phyloP scores from a whole-genome alignment of 2,888 invertebrate species.

The Brachycybe producta region DNA sequence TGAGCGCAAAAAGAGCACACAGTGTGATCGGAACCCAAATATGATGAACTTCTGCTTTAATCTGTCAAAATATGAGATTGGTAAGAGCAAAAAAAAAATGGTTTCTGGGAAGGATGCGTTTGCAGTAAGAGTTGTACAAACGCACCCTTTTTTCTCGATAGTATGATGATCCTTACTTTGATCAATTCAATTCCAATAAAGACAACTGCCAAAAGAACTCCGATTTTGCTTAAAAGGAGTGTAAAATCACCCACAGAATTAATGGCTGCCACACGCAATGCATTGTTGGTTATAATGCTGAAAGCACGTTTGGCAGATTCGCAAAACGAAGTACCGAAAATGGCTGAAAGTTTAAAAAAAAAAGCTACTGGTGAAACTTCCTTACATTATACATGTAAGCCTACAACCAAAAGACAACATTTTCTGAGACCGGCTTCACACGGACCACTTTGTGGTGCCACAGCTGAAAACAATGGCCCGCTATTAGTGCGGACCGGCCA shows the following conservation, averaged over 20 bases:
- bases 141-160: background rate
- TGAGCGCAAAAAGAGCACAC: constrained; percentile 50
- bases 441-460: no score
- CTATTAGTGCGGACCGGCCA: no score
- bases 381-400: background rate
- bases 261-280: constrained; percentile 51
- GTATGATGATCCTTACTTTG: constrained; percentile 36
- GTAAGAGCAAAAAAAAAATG: background rate
- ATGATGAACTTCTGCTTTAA: constrained; percentile 44
- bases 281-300: constrained; percentile 46
- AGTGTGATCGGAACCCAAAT: constrained; percentile 49
- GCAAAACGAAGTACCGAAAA: constrained; percentile 52
- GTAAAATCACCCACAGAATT: constrained; percentile 63
- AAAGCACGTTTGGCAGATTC: constrained; percentile 49
- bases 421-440: no score
- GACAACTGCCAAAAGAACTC: constrained; percentile 49
- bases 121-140: background rate
- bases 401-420: no score
- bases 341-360: constrained; percentile 35
- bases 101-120: background rate
- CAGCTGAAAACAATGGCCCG: no score
- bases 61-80: constrained; percentile 29
- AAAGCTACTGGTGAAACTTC: constrained; percentile 2
- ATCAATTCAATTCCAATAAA: constrained; percentile 47
- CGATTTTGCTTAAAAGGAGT: constrained; percentile 51